Evolutionary conservation across 2,797 vertebrate species (phyloP), one percentile per base, ranked within the genome.

Genomic region (Lagocephalus sceleratus): DNA sequence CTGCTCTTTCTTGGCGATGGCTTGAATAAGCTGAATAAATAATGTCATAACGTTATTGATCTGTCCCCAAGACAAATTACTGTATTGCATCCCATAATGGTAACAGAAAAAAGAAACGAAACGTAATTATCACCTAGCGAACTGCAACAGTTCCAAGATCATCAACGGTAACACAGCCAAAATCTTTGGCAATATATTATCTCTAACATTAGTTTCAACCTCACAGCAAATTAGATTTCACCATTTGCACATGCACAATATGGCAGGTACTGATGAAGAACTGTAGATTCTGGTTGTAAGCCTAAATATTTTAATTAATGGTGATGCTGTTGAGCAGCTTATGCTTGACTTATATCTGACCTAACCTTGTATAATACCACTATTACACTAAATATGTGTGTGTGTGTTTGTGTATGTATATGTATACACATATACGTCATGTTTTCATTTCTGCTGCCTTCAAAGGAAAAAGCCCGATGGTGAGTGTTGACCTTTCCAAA

Each of bases 121-220:
- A 61, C 66, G 54, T 82, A 78, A 87, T 87, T 83, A 80, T 71
- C 2, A 43, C 70, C 81, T 80, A 67, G 40, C 68, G 76, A 85
- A 76, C 56, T 78, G 58, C 82, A 76, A 62, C 67, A 60, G 67
- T 75, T 83, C 77, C 82, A 85, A 79, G 73, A 83, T 83, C 84
- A 78, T 81, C 57, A 84, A 83, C 72, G 75, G 77, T 74, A 85
- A 67, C 60, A 50, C 66, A 71, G 83, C 79, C 79, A 86, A 82
- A 80, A 74, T 78, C 68, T 71, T 71, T 73, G 71, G 81, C 79
- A 76, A 78, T 82, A 76, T 71, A 85, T 86, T 82, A 80, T 85
- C 73, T 79, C 76, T 80, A 73, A 79, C 75, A 82, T 81, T 83
- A 81, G 76, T 23, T 48, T 47, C 68, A 66, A 73, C 75, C 78